Conservation (phyloP, 1,140 invertebrate genomes). For the Tribolium madens region DNA sequence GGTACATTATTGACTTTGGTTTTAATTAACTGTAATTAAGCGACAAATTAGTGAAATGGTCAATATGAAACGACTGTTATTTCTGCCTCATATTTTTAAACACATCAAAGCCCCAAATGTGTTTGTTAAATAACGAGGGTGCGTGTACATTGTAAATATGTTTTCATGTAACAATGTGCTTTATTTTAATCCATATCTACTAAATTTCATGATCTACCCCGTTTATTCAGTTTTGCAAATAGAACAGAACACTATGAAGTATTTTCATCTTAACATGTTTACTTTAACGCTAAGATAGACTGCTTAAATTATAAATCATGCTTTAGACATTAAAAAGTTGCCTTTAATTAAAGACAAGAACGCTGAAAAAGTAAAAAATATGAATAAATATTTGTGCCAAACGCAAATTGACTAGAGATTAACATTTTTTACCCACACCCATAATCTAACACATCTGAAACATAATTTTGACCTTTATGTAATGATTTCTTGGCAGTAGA, state of each 20-base stretch:
- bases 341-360: background rate
- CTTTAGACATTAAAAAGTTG: background rate
- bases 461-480: background rate
- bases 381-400: background rate
- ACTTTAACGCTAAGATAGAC: background rate
- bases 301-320: background rate
- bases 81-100: background rate
- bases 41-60: too few relatives aligned
- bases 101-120: background rate
- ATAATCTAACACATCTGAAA: background rate
- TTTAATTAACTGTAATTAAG: background rate
- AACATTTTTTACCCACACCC: background rate
- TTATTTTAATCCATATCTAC: background rate
- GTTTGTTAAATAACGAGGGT: background rate
- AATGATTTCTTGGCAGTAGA: slow-evolving; percentile 8
- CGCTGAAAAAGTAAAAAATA: background rate
- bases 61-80: background rate
- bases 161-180: background rate
- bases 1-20: background rate
- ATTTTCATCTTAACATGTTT: background rate
- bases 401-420: background rate
- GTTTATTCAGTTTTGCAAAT: background rate
- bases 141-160: background rate
- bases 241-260: background rate
- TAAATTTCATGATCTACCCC: background rate